Base-by-base conservation (phyloP, 2,797 vertebrate genomes). In the Danio tinwini region DNA sequence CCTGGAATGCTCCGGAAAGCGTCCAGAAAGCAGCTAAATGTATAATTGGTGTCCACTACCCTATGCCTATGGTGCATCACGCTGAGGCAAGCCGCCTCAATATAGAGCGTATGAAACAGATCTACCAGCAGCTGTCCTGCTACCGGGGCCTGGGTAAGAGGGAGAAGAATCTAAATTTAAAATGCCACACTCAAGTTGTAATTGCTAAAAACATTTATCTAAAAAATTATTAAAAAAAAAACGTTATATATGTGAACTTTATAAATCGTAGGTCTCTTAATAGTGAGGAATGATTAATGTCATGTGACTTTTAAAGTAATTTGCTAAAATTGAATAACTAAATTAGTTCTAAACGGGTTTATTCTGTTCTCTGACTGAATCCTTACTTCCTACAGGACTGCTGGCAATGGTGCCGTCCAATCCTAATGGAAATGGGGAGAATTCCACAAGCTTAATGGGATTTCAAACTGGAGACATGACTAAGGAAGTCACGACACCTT, bases 91-190 rank as follows among this genome's bases (percentile, higher is more conserved):
- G 97, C 84, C 93, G 97, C 12, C 93, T 98, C 88, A 99, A 98
- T 89, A 98, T 99, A 37, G 97, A 99, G 83, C 94, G 97, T 17
- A 98, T 99, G 97, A 98, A 98, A 82, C 97, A 98, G 92, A 98
- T 99, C 89, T 99, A 98, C 90, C 97, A 98, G 91, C 97, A 99
- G 83, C 93, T 96, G 67, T 96, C 95, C 70, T 90, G 95, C 81
- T 96, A 98, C 85, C 92, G 97, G 85, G 97, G 97, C 87, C 93
- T 98, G n/a, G 96, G 97, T 98, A 88, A 88, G 93, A 44, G 29
- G 29, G n/a, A 13, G 74, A 37, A 9, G 14, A 12, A 7, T 12
- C 39, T 6, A 69, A 69, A 40, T 39, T 39, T 14, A 69, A 53
- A 53, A 40, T 69, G 67, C 8, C 65, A 68, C 45, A 68, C 19